Evolutionary conservation across 64 coral and sea anemone genomes (phyloP).

Genomic region (Pachyseris speciosa): DNA sequence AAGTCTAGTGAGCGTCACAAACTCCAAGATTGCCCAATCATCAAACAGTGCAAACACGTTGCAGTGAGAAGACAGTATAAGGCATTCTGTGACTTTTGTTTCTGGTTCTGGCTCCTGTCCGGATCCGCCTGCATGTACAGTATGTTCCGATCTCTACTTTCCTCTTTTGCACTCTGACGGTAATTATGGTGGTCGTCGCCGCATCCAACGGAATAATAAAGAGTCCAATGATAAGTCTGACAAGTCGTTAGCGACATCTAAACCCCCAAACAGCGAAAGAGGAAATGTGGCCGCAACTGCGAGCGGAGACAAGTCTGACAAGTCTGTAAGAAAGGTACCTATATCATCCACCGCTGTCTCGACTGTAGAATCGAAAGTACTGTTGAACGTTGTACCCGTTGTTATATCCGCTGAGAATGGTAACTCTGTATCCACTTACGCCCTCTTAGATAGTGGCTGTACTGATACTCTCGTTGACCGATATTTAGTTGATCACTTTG

Average conservation of each 20-base stretch:
- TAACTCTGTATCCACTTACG: slow-evolving; percentile 48
- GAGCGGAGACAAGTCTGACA: not conserved
- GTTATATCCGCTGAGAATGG: slow-evolving; percentile 35
- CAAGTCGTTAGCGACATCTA: not conserved
- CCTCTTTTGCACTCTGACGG: slow-evolving; percentile 33
- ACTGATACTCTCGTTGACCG: slow-evolving; percentile 63
- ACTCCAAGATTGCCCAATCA: slow-evolving; percentile 59
- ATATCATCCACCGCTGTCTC: slow-evolving; percentile 18
- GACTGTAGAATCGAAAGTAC: slow-evolving; percentile 1
- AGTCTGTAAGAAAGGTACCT: slow-evolving; percentile 1
- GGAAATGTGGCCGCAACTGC: not conserved
- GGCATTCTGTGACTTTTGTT: slow-evolving; percentile 51
- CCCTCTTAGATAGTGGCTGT: slow-evolving; percentile 71
- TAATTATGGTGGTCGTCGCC: not conserved
- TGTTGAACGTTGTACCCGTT: slow-evolving; percentile 65
- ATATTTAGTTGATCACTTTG: slow-evolving; percentile 54
- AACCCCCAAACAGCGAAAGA: not conserved
- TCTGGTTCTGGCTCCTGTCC: slow-evolving; percentile 46
- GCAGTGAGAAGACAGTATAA: slow-evolving; percentile 68
- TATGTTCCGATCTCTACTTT: slow-evolving; percentile 29
- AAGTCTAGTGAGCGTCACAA: slow-evolving; percentile 60
- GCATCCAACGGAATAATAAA: not conserved
- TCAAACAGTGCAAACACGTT: slow-evolving; percentile 57
- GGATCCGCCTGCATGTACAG: slow-evolving; percentile 52
- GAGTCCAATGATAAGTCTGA: slow-evolving; percentile 7